These are phyloP conservation scores for Punctoribates punctum DNA, from an alignment of 2,888 invertebrate species.

Conservation along the genomic window DNA sequence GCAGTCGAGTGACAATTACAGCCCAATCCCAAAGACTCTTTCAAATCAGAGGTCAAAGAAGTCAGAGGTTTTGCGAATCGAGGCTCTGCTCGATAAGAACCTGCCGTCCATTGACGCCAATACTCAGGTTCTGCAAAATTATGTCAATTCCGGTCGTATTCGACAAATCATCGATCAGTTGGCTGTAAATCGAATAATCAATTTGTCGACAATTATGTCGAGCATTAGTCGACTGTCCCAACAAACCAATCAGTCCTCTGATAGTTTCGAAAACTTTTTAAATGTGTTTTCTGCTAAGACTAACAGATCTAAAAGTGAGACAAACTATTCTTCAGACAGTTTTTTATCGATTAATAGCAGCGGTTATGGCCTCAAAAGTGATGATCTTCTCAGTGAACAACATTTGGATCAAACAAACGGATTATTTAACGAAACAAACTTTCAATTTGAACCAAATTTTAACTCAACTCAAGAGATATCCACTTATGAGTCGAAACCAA, in stretches of 20 bases:
- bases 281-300: background rate
- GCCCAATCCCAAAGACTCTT: background rate
- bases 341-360: background rate
- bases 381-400: background rate
- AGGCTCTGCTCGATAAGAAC: constrained; percentile 47
- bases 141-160: constrained; percentile 45
- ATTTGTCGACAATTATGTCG: background rate
- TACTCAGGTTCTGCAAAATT: constrained; percentile 44
- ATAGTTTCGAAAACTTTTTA: background rate
- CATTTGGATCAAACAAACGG: too few relatives aligned
- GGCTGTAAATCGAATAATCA: background rate
- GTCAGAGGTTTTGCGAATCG: constrained; percentile 47
- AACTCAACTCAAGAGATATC: background rate
- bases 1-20: background rate
- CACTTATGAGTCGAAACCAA: background rate
- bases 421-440: background rate
- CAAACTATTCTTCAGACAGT: background rate
- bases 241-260: background rate
- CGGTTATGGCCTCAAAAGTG: background rate
- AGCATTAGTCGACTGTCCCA: background rate
- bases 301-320: background rate
- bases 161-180: constrained; percentile 44
- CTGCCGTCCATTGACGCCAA: constrained; percentile 47
- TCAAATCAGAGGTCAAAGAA: background rate
- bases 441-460: background rate